phyloP scores from a whole-genome alignment of 2,888 invertebrate species.

The Amorpha juglandis region DNA sequence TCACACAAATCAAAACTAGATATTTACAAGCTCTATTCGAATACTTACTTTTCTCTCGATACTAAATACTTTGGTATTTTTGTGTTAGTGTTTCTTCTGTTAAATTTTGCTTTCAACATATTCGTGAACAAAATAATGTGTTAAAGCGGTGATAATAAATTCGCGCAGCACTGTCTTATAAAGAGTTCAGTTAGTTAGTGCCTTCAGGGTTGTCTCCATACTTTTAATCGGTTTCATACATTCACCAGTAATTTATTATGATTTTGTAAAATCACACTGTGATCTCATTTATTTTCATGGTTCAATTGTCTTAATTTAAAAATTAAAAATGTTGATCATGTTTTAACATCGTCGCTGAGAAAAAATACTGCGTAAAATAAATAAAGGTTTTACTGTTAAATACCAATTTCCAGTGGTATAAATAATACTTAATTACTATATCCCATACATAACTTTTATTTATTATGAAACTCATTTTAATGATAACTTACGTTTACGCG shows the following conservation, averaged over 20 bases:
- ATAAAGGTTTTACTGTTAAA: neutral
- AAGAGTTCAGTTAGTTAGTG: neutral
- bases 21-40: too few species aligned
- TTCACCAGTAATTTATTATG: neutral
- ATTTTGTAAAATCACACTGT: conserved; percentile 15
- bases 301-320: conserved; percentile 19
- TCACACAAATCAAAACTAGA: too few species aligned
- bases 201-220: neutral
- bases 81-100: too few species aligned
- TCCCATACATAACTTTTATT: too few species aligned
- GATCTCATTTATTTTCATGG: conserved; percentile 20
- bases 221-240: neutral
- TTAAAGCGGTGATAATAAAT: neutral
- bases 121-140: too few species aligned
- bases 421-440: too few species aligned
- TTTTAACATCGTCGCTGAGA: neutral
- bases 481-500: too few species aligned
- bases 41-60: too few species aligned
- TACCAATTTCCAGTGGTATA: too few species aligned
- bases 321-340: conserved; percentile 15
- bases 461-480: too few species aligned
- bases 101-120: too few species aligned
- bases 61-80: too few species aligned
- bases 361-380: neutral
- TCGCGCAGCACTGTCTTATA: neutral